A percentile compares a stretch with the other conserved stretches of the same genome.
Evolutionary conservation across 2,113 vertebrate species (phyloP).

Genomic region (Rhagologus leucostigma): DNA sequence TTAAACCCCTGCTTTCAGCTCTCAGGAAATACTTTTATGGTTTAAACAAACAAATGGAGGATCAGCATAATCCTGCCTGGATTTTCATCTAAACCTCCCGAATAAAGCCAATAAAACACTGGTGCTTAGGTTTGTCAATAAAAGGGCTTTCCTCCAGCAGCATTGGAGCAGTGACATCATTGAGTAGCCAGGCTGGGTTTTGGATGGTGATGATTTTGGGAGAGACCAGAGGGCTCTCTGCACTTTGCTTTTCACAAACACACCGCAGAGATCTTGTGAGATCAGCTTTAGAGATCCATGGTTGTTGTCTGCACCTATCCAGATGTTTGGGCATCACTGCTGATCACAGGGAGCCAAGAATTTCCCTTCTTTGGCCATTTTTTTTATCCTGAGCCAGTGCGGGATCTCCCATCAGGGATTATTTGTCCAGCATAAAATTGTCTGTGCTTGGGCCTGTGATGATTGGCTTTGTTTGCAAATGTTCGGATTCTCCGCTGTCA

Average conservation of each 20-base stretch:
- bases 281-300: neutral
- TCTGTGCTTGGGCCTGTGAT: neutral
- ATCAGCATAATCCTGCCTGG: neutral
- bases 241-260: neutral
- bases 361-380: neutral
- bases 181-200: neutral
- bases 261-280: neutral
- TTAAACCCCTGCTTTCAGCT: neutral
- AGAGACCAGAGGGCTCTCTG: neutral
- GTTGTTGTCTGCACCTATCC: neutral
- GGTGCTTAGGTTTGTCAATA: neutral
- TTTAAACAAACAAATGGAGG: conserved; percentile 4
- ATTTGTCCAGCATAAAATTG: neutral
- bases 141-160: neutral
- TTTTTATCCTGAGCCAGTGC: neutral
- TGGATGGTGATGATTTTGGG: conserved; percentile 8
- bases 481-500: neutral
- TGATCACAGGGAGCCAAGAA: neutral
- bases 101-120: conserved; percentile 2
- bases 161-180: neutral
- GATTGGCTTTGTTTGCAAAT: neutral
- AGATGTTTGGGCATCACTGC: neutral
- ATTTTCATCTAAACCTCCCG: conserved; percentile 16
- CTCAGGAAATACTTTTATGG: neutral
- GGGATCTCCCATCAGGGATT: neutral